A percentile compares a stretch with the other conserved stretches of the same genome.
These are phyloP conservation scores for Sylvia atricapilla DNA, from an alignment of 2,113 vertebrate genomes.

Conservation along the genomic window DNA sequence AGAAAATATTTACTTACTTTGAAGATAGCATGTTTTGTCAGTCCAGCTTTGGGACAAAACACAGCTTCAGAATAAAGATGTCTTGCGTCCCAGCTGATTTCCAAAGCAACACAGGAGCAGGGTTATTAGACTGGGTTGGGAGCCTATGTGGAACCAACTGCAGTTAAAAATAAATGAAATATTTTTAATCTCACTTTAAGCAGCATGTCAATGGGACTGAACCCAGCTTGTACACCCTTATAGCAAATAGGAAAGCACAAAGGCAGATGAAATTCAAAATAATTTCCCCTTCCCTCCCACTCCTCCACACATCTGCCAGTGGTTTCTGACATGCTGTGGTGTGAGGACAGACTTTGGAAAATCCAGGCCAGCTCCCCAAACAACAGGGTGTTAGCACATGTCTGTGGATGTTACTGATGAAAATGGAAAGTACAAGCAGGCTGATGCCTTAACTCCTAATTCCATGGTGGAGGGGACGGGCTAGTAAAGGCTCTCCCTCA, in stretches of 20 bases:
- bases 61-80: neutral
- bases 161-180: neutral
- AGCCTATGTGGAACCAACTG: neutral
- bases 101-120: neutral
- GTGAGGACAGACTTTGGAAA: neutral
- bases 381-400: neutral
- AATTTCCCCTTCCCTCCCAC: neutral
- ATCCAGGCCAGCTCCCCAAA: neutral
- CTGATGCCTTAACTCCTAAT: neutral
- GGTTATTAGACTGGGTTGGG: neutral
- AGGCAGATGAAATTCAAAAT: neutral
- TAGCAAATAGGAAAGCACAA: neutral
- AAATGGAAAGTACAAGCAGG: conserved; percentile 7
- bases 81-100: neutral
- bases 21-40: neutral
- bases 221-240: neutral
- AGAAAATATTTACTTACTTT: conserved; percentile 16
- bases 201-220: neutral
- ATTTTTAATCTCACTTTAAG: neutral
- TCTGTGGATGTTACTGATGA: neutral
- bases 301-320: conserved; percentile 9
- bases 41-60: neutral
- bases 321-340: neutral
- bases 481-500: neutral
- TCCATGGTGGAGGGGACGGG: neutral